Evolutionary conservation across 2,888 invertebrate species (phyloP).

Genomic region (Cheilosia variabilis): DNA sequence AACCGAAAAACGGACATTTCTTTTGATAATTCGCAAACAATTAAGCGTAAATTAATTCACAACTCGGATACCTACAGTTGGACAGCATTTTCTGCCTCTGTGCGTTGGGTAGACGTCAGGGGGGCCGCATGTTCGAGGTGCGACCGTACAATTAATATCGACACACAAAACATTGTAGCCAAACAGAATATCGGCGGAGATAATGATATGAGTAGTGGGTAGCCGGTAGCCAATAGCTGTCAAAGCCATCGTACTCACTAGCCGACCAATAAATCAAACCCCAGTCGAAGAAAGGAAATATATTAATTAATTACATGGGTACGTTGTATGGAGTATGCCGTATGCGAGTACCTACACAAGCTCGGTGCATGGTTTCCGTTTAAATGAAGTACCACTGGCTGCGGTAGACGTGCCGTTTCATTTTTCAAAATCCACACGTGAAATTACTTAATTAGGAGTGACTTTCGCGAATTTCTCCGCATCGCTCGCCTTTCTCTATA

Average conservation of each 20-base stretch:
- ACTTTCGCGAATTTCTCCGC: slow-evolving; percentile 39
- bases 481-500: slow-evolving; percentile 7
- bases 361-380: not conserved
- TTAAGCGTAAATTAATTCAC: slow-evolving; percentile 26
- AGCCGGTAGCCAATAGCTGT: slow-evolving; percentile 61
- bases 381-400: too few relatives aligned
- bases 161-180: slow-evolving; percentile 44
- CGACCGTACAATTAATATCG: slow-evolving; percentile 57
- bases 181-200: slow-evolving; percentile 26
- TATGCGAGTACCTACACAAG: too few relatives aligned
- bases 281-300: not conserved
- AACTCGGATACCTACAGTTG: not conserved
- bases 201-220: slow-evolving; percentile 38
- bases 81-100: not conserved
- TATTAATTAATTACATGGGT: slow-evolving; percentile 44
- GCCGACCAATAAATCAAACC: slow-evolving; percentile 60
- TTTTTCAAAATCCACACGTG: not conserved
- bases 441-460: slow-evolving; percentile 25
- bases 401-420: not conserved
- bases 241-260: slow-evolving; percentile 28
- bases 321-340: not conserved
- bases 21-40: slow-evolving; percentile 49
- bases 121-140: slow-evolving; percentile 12
- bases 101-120: slow-evolving; percentile 4
- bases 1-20: slow-evolving; percentile 28